A percentile compares a stretch with the other conserved stretches of the same genome.
Evolutionary conservation across 2,113 vertebrate genomes (phyloP).

Genomic region (Aptenodytes forsteri): DNA sequence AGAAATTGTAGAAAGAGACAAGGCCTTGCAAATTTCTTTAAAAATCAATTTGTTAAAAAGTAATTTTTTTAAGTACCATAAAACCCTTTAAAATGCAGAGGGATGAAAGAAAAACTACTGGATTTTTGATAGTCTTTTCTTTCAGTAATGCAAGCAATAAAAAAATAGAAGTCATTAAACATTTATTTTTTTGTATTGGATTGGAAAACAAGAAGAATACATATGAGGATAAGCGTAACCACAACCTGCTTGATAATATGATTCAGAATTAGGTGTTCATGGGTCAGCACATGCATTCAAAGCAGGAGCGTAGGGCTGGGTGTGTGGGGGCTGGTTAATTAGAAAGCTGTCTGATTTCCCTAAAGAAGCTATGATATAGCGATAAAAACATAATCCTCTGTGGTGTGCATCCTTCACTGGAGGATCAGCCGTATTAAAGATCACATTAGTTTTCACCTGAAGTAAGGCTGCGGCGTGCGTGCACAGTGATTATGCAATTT

Average conservation of each 20-base stretch:
- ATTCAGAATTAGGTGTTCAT: not conserved
- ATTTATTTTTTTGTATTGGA: not conserved
- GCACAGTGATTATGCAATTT: accelerated
- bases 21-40: not conserved
- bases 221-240: not conserved
- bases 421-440: not conserved
- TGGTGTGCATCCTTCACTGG: not conserved
- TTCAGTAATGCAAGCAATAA: not conserved
- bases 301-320: not conserved
- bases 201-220: not conserved
- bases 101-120: not conserved
- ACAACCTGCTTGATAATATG: not conserved
- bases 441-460: not conserved
- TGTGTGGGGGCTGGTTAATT: not conserved
- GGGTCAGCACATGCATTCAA: not conserved
- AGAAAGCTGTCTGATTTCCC: not conserved
- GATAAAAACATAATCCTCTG: not conserved
- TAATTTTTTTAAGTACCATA: not conserved
- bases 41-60: not conserved
- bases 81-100: not conserved
- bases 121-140: not conserved
- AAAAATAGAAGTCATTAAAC: not conserved
- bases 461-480: accelerated
- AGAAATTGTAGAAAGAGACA: not conserved
- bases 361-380: not conserved